These are phyloP conservation scores for Nebria brevicollis DNA, from an alignment of 2,888 invertebrate species.

Conservation along the genomic window DNA sequence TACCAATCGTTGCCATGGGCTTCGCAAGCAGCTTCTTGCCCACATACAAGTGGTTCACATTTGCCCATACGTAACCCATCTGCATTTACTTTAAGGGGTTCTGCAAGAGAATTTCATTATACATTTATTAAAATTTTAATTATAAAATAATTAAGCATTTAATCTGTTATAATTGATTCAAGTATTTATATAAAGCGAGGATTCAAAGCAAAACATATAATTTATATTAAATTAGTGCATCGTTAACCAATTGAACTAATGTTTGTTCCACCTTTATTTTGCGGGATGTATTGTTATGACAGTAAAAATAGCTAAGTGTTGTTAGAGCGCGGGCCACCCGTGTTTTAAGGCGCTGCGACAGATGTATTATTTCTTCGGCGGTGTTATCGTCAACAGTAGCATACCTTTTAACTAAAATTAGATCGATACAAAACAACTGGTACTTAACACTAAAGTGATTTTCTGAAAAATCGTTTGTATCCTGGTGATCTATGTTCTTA, in stretches of 20 bases:
- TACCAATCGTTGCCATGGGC: conserved; percentile 65
- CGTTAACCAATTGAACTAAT: too few relatives aligned
- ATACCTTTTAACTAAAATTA: conserved; percentile 31
- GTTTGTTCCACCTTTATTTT: not conserved
- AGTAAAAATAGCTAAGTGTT: not conserved
- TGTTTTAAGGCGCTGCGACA: not conserved
- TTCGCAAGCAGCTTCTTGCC: conserved; percentile 72
- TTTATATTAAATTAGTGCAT: too few relatives aligned
- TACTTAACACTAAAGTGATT: conserved; percentile 27
- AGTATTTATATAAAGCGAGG: too few relatives aligned
- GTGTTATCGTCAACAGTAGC: conserved; percentile 27
- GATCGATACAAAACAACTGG: conserved; percentile 39
- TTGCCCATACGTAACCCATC: conserved; percentile 55
- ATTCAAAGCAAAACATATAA: too few relatives aligned
- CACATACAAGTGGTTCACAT: conserved; percentile 68
- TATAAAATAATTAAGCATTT: too few relatives aligned
- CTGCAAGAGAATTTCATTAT: not conserved
- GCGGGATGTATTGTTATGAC: not conserved
- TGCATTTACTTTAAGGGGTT: not conserved
- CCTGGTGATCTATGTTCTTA: not conserved
- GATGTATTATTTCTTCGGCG: conserved; percentile 6
- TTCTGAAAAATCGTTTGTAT: conserved; percentile 4
- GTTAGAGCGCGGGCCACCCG: not conserved
- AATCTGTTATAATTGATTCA: too few relatives aligned
- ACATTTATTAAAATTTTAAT: too few relatives aligned